Conservation (phyloP, 2,888 invertebrate genomes). For the Campoplex nolae region DNA sequence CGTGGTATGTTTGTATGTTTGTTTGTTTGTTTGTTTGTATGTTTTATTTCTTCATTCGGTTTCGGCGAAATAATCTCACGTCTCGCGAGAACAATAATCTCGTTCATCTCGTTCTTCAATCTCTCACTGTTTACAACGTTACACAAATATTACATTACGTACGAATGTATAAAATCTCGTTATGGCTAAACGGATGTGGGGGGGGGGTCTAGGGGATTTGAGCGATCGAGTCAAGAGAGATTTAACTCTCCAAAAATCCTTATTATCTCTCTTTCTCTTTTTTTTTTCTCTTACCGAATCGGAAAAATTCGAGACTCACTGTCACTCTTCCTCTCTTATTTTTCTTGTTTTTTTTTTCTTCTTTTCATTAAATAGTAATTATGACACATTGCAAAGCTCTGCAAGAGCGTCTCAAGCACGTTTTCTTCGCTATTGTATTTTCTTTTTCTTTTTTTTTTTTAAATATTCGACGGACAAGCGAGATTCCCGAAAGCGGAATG, state of each 20-base stretch:
- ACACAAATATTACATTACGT: slow-evolving; percentile 81
- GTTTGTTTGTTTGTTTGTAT: slow-evolving; percentile 41
- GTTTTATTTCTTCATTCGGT: slow-evolving; percentile 23
- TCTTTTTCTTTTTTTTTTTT: slow-evolving; percentile 20
- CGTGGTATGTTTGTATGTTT: slow-evolving; percentile 26
- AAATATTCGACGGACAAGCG: slow-evolving; percentile 41
- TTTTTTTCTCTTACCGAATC: slow-evolving; percentile 36
- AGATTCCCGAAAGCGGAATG: slow-evolving; percentile 48
- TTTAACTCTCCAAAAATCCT: slow-evolving; percentile 45
- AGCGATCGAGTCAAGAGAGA: slow-evolving; percentile 50
- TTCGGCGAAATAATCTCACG: slow-evolving; percentile 57
- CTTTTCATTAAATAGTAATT: slow-evolving; percentile 61
- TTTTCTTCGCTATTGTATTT: slow-evolving; percentile 28
- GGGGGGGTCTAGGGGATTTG: slow-evolving; percentile 38
- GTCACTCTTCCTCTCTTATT: slow-evolving; percentile 6
- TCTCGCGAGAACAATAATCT: slow-evolving; percentile 53
- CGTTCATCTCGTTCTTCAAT: slow-evolving; percentile 47
- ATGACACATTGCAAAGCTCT: slow-evolving; percentile 65
- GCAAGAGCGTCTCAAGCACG: slow-evolving; percentile 59
- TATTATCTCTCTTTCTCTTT: slow-evolving; percentile 40
- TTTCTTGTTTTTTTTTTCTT: slow-evolving; percentile 15
- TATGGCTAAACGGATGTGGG: slow-evolving; percentile 76
- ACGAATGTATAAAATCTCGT: slow-evolving; percentile 84
- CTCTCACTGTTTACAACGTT: slow-evolving; percentile 76
- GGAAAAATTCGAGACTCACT: slow-evolving; percentile 36